Percentiles rank a stretch among this genome's conserved stretches.
Conservation (phyloP, 1,140 invertebrate genomes). For the Drosophila seguyi region DNA sequence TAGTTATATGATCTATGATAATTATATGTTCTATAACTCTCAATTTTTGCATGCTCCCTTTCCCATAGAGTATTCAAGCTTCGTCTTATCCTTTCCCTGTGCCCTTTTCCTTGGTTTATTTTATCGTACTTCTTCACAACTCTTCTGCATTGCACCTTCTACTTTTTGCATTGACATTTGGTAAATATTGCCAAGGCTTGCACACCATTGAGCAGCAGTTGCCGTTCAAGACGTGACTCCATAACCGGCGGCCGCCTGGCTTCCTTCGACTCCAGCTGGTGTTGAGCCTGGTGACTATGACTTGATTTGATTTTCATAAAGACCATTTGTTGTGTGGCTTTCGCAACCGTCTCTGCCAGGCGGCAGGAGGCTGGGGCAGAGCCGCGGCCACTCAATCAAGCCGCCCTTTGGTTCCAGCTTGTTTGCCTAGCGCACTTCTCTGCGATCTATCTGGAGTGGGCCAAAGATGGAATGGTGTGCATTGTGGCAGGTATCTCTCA, state of each 20-base stretch:
- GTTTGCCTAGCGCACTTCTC: constrained; percentile 76
- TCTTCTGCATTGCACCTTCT: constrained; percentile 62
- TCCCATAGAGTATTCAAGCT: constrained; percentile 37
- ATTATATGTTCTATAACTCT: not conserved
- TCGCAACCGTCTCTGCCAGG: constrained; percentile 26
- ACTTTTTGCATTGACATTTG: constrained; percentile 82
- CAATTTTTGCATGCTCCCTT: not conserved
- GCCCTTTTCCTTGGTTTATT: constrained; percentile 37
- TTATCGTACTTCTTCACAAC: constrained; percentile 46
- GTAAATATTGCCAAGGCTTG: constrained; percentile 74
- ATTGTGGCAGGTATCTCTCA: constrained; percentile 9
- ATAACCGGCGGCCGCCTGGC: constrained; percentile 30
- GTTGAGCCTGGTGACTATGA: constrained; percentile 62
- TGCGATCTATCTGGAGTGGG: constrained; percentile 30
- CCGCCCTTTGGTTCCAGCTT: constrained; percentile 67
- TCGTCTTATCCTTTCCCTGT: constrained; percentile 11
- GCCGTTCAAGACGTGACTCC: constrained; percentile 57
- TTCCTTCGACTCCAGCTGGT: constrained; percentile 21
- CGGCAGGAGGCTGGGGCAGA: constrained; percentile 1
- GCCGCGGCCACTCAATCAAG: constrained; percentile 75
- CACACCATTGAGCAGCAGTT: constrained; percentile 56
- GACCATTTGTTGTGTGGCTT: constrained; percentile 40
- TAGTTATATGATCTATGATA: not conserved
- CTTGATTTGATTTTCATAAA: constrained; percentile 82
- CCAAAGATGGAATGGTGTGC: constrained; percentile 24